Evolutionary conservation across 2,888 invertebrate species (phyloP).

Genomic region (Colletes collaris): DNA sequence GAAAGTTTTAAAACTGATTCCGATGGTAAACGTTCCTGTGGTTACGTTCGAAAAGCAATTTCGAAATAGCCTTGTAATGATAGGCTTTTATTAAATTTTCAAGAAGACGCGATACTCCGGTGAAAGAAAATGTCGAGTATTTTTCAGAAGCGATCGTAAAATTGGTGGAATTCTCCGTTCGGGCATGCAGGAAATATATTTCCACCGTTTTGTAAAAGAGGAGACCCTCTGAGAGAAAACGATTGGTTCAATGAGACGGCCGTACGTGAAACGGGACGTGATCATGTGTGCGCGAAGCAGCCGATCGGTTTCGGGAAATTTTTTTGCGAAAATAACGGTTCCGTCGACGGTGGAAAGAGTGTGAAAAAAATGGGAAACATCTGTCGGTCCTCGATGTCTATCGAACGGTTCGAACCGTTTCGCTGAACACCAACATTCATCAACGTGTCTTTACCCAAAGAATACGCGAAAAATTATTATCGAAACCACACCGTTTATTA

Average conservation of each 20-base stretch:
- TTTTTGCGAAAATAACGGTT: constrained; percentile 82
- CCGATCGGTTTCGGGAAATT: constrained; percentile 78
- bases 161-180: not conserved
- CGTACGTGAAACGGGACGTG: constrained; percentile 44
- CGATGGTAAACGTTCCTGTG: not conserved
- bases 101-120: no score
- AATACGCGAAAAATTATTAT: not conserved
- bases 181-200: constrained; percentile 11
- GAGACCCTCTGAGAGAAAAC: constrained; percentile 56
- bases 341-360: constrained; percentile 66
- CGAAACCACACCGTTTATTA: not conserved
- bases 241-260: constrained; percentile 61
- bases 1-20: not conserved
- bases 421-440: constrained; percentile 62
- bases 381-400: constrained; percentile 81
- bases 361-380: constrained; percentile 80
- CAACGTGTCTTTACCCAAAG: not conserved
- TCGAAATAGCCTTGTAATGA: not conserved
- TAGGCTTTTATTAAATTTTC: not conserved
- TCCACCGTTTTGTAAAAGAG: constrained; percentile 21
- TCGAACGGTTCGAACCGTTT: constrained; percentile 77
- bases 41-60: not conserved
- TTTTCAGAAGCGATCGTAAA: not conserved
- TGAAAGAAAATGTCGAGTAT: not conserved
- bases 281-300: constrained; percentile 64